These are phyloP conservation scores for Octopus sinensis DNA, from an alignment of 1,140 invertebrate species.

Conservation along the genomic window DNA sequence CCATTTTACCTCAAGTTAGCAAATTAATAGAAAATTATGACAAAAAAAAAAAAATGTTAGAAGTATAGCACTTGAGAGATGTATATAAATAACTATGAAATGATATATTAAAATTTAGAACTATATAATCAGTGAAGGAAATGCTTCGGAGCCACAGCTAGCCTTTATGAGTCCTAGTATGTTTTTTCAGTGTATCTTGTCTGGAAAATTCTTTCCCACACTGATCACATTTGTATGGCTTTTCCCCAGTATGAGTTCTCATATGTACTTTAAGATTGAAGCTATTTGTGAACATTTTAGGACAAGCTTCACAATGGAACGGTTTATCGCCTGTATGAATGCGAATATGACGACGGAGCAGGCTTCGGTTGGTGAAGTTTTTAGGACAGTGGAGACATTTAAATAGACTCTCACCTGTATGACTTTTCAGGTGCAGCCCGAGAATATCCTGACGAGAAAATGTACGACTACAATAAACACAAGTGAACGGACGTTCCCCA, in stretches of 20 bases:
- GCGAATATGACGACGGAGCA: slow-evolving; percentile 93
- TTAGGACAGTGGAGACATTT: slow-evolving; percentile 96
- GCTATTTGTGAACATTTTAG: slow-evolving; percentile 93
- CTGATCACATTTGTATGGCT: slow-evolving; percentile 58
- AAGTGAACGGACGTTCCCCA: not conserved
- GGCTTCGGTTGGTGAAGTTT: slow-evolving; percentile 73
- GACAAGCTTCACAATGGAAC: slow-evolving; percentile 94
- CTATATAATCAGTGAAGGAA: too few species aligned
- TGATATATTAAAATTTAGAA: too few species aligned
- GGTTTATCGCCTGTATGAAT: slow-evolving; percentile 96
- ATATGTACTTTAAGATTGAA: slow-evolving; percentile 76
- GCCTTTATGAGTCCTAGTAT: slow-evolving; percentile 86
- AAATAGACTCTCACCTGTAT: slow-evolving; percentile 97
- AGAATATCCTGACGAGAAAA: slow-evolving; percentile 8
- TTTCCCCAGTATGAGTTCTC: slow-evolving; percentile 30
- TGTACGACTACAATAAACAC: not conserved
- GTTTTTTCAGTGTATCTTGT: slow-evolving; percentile 86
- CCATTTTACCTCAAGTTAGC: too few species aligned
- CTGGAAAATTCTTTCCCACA: slow-evolving; percentile 81
- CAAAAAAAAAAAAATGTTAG: too few species aligned
- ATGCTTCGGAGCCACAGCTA: not conserved
- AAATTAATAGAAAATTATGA: too few species aligned
- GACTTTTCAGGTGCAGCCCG: slow-evolving; percentile 78
- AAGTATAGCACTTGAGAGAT: too few species aligned
- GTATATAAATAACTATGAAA: too few species aligned